Percentiles rank a stretch among this genome's conserved stretches.
Evolutionary conservation across 2,113 vertebrate species (phyloP).

Genomic region (Parus major): DNA sequence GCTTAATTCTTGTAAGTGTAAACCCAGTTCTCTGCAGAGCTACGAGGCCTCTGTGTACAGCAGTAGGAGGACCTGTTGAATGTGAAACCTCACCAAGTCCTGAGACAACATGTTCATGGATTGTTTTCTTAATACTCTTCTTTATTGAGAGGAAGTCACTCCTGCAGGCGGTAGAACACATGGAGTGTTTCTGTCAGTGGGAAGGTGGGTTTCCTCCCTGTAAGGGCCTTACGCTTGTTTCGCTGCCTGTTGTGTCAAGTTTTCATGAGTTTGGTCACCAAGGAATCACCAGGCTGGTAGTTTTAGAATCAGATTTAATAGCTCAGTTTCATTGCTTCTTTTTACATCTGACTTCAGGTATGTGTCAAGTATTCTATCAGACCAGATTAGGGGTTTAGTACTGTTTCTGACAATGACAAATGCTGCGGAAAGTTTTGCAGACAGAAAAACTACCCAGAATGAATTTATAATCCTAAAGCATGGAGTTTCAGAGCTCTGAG

Average conservation of each 20-base stretch:
- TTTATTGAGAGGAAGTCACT: not conserved
- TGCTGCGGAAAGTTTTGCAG: not conserved
- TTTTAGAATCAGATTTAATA: not conserved
- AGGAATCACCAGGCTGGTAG: not conserved
- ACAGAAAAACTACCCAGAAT: not conserved
- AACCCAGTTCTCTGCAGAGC: not conserved
- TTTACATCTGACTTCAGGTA: not conserved
- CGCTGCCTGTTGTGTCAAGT: not conserved
- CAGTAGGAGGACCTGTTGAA: not conserved
- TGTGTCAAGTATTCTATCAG: not conserved
- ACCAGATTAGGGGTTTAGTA: not conserved
- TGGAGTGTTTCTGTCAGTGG: not conserved
- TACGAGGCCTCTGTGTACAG: fast-evolving
- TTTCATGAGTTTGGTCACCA: not conserved
- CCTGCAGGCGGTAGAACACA: not conserved
- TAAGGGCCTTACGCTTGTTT: not conserved
- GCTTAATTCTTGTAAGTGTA: not conserved
- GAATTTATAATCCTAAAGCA: not conserved
- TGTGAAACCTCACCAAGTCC: not conserved
- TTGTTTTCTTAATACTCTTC: not conserved
- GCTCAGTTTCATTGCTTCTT: not conserved
- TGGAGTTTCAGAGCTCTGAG: not conserved
- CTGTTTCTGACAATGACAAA: not conserved
- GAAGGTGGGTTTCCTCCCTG: not conserved
- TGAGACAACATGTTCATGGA: fast-evolving